Percentiles rank a stretch among this genome's conserved stretches.
Conservation (phyloP, 2,113 vertebrate genomes). For the Lonchura striata region DNA sequence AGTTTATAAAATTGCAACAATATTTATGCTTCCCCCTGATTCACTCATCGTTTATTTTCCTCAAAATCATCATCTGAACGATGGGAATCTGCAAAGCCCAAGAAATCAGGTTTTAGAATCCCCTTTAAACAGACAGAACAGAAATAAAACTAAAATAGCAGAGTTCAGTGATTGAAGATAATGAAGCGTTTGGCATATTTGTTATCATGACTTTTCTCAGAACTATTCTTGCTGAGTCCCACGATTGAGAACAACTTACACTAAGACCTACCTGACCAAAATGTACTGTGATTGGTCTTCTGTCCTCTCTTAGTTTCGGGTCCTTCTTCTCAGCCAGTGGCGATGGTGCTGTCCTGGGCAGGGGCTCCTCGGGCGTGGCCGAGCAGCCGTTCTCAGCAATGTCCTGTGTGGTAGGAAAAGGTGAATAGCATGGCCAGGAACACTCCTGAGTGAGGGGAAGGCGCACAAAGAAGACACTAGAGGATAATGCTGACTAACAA, state of each 20-base stretch:
- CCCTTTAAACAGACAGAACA: neutral
- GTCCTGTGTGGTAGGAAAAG: conserved; percentile 78
- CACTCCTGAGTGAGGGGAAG: neutral
- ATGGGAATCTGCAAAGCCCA: neutral
- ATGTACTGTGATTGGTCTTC: conserved; percentile 88
- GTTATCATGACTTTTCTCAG: neutral
- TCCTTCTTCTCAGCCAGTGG: conserved; percentile 78
- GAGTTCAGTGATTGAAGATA: neutral
- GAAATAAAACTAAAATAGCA: neutral
- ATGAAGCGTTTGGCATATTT: neutral
- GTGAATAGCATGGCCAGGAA: conserved; percentile 16
- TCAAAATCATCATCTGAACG: neutral
- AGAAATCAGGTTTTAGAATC: neutral
- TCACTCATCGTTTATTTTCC: neutral
- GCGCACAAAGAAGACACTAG: conserved; percentile 20
- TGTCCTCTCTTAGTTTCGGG: conserved; percentile 75
- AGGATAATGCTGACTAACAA: conserved; percentile 39
- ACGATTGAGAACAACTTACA: neutral
- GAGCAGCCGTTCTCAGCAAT: conserved; percentile 88
- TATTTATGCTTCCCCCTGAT: neutral
- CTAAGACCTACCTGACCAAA: conserved; percentile 87
- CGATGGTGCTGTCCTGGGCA: conserved; percentile 62
- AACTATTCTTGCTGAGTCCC: neutral
- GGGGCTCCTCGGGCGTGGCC: conserved; percentile 65
- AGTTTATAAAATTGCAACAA: neutral